Evolutionary conservation across 1,140 invertebrate genomes (phyloP).

Genomic region (Procambarus clarkii): DNA sequence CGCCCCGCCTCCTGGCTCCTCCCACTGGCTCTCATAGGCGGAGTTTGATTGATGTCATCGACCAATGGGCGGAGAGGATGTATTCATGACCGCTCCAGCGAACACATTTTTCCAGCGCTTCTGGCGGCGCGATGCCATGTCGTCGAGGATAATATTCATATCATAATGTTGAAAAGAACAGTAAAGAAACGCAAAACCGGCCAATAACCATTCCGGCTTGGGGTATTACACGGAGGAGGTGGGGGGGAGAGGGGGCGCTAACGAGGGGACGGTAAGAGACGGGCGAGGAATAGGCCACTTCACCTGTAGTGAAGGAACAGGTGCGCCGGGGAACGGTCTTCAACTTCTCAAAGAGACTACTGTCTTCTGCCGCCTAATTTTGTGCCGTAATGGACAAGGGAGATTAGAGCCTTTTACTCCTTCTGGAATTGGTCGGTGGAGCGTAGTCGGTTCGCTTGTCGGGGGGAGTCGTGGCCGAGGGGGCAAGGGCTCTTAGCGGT

Average conservation of each 20-base stretch:
- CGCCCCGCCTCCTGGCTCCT: slow-evolving; percentile 28
- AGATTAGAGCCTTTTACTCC: slow-evolving; percentile 41
- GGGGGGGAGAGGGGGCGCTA: background rate
- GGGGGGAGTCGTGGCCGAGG: background rate
- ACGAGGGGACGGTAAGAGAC: background rate
- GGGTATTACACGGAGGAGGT: background rate
- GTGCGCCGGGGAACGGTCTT: background rate
- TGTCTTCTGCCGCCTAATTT: slow-evolving; percentile 54
- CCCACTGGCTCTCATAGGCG: slow-evolving; percentile 18
- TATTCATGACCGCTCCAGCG: slow-evolving; percentile 58
- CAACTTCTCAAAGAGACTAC: background rate
- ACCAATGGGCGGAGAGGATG: slow-evolving; percentile 57
- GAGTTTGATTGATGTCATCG: slow-evolving; percentile 46
- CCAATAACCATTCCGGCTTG: background rate
- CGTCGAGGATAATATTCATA: slow-evolving; percentile 53
- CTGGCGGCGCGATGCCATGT: slow-evolving; percentile 32
- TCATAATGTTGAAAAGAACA: slow-evolving; percentile 32
- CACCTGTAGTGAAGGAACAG: no score
- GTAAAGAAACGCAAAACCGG: slow-evolving; percentile 33
- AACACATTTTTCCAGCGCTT: slow-evolving; percentile 41
- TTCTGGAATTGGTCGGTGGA: slow-evolving; percentile 40
- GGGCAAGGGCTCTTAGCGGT: background rate
- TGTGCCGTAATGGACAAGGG: slow-evolving; percentile 51
- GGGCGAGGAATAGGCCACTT: background rate
- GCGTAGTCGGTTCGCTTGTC: slow-evolving; percentile 22